Evolutionary conservation across 2,797 vertebrate genomes (phyloP).

Genomic region (Myiotriccus ornatus): DNA sequence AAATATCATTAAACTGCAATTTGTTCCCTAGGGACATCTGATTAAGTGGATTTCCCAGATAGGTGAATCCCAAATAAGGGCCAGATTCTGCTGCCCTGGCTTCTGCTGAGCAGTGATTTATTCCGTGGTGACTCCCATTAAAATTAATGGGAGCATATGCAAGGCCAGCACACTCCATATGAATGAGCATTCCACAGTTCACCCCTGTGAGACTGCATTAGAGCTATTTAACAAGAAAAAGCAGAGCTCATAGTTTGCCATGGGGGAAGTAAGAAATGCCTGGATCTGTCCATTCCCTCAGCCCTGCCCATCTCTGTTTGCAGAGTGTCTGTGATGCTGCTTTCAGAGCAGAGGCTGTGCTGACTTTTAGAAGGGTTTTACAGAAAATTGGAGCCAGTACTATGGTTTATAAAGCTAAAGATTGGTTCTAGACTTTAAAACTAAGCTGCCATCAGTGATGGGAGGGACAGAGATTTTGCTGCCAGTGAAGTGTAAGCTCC

Average conservation of each 20-base stretch:
- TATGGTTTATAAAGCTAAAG: not conserved
- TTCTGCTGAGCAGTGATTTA: slow-evolving; percentile 33
- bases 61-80: slow-evolving; percentile 12
- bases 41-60: slow-evolving; percentile 24
- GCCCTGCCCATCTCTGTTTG: not conserved
- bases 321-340: not conserved
- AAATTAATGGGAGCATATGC: not conserved
- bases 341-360: not conserved
- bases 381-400: not conserved
- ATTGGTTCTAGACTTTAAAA: not conserved
- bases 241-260: not conserved
- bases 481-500: not conserved
- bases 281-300: not conserved
- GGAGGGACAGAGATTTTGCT: not conserved
- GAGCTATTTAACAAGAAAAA: not conserved
- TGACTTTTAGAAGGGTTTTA: not conserved
- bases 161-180: not conserved
- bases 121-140: not conserved
- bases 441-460: not conserved
- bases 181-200: slow-evolving; percentile 12
- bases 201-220: not conserved
- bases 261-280: not conserved
- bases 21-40: not conserved
- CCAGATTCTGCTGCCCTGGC: not conserved
- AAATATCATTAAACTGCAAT: not conserved